Conservation (phyloP, 2,888 invertebrate species). For the Resseliella maxima region DNA sequence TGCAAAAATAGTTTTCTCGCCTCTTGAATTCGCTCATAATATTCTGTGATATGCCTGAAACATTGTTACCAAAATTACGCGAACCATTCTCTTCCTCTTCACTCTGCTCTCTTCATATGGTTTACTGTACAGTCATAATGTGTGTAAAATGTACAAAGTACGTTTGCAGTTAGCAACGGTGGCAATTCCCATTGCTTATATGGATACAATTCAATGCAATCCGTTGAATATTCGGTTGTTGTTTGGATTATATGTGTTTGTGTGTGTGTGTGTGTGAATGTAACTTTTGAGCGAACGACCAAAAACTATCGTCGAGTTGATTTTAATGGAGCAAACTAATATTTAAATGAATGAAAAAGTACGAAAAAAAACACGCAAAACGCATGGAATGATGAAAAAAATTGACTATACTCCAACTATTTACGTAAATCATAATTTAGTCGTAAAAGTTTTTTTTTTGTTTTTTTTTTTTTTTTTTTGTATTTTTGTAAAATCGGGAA, state of each 20-base stretch:
- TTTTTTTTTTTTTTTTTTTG: background rate
- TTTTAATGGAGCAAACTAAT: constrained; percentile 48
- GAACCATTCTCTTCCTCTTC: too few species aligned
- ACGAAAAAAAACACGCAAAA: background rate
- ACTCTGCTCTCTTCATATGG: too few species aligned
- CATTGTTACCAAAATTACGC: background rate
- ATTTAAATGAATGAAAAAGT: background rate
- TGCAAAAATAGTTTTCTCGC: constrained; percentile 44
- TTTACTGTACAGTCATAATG: too few species aligned
- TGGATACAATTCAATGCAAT: background rate
- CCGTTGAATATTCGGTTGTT: background rate
- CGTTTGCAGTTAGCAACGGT: background rate
- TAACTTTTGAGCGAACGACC: background rate
- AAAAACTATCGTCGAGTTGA: background rate
- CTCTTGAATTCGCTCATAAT: constrained; percentile 8
- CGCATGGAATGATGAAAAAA: background rate
- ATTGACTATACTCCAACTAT: background rate
- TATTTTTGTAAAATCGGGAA: background rate
- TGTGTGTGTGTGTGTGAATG: background rate
- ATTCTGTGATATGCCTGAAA: constrained; percentile 6
- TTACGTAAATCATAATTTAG: constrained; percentile 53
- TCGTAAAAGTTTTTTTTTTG: constrained; percentile 33
- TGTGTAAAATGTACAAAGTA: too few species aligned
- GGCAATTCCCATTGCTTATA: background rate
- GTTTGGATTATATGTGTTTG: constrained; percentile 5